phyloP scores from a whole-genome alignment of 92 coral and sea anemone species.

The Anthopleura xanthogrammica region DNA sequence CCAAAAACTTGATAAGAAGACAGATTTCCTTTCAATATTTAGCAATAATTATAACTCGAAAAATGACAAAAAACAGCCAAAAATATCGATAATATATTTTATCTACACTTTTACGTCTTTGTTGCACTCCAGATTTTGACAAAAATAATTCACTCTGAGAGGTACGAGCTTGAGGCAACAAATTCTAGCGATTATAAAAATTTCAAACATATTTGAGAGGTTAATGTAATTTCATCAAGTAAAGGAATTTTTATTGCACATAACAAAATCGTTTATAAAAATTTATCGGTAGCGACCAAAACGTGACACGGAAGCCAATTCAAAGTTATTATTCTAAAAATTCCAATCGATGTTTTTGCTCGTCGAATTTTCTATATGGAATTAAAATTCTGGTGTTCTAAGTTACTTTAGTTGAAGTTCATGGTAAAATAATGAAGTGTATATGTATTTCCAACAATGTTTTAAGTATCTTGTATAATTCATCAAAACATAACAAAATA shows the following conservation, averaged over 20 bases:
- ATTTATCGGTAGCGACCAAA: no score
- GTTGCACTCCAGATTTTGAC: background rate
- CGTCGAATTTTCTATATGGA: background rate
- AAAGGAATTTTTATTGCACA: background rate
- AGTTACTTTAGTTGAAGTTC: background rate
- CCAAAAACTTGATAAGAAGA: background rate
- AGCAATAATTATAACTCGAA: background rate
- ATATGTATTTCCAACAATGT: slow-evolving; percentile 1
- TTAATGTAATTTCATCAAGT: background rate
- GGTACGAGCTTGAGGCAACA: background rate
- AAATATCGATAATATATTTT: background rate
- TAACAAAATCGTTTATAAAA: background rate
- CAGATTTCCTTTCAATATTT: slow-evolving; percentile 1
- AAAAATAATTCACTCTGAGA: background rate
- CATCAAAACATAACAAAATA: slow-evolving; percentile 2
- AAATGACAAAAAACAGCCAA: background rate
- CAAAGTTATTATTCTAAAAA: no score
- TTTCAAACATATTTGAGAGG: background rate
- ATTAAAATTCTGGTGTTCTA: background rate
- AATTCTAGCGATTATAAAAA: background rate
- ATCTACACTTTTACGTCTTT: background rate
- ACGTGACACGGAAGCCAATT: no score
- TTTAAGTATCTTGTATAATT: slow-evolving; percentile 8
- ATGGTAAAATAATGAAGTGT: background rate
- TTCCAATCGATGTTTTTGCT: no score